Conservation (phyloP, 2,888 invertebrate genomes). For the Drosophila limbata region DNA sequence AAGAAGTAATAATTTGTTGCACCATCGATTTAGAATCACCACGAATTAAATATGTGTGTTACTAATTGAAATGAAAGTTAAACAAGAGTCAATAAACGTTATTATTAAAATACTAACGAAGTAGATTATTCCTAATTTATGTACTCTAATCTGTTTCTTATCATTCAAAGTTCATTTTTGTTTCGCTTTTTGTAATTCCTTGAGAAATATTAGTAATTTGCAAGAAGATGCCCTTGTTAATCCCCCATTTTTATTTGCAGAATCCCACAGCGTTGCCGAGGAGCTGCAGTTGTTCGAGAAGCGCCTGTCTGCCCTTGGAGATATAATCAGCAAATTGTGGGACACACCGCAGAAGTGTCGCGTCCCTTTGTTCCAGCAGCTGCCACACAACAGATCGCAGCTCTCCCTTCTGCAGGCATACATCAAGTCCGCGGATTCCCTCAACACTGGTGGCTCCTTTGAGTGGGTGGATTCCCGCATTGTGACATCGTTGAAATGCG, state of each 20-base stretch:
- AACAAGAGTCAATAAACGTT: too few relatives aligned
- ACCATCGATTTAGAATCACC: too few relatives aligned
- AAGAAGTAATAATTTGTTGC: too few relatives aligned
- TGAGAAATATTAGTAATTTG: too few relatives aligned
- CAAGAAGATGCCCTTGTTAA: not conserved
- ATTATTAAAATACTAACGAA: too few relatives aligned
- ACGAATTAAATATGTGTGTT: too few relatives aligned
- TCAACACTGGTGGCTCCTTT: constrained; percentile 95
- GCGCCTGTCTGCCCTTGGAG: constrained; percentile 70
- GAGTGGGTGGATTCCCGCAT: constrained; percentile 96
- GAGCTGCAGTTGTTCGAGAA: constrained; percentile 80
- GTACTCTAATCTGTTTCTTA: too few relatives aligned
- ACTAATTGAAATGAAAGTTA: too few relatives aligned
- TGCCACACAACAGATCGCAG: constrained; percentile 38
- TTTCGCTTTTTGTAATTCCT: too few relatives aligned
- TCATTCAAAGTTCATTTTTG: not conserved
- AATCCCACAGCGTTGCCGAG: constrained; percentile 68
- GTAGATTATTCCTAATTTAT: too few relatives aligned
- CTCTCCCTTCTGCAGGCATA: constrained; percentile 69
- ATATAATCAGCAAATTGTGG: constrained; percentile 65
- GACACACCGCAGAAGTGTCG: constrained; percentile 43
- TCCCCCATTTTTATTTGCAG: constrained; percentile 49
- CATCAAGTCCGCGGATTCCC: constrained; percentile 86
- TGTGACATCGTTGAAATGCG: constrained; percentile 93
- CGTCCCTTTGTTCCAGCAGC: constrained; percentile 29